Evolutionary conservation across 2,888 invertebrate species (phyloP).

Genomic region (Nymphalis urticae): DNA sequence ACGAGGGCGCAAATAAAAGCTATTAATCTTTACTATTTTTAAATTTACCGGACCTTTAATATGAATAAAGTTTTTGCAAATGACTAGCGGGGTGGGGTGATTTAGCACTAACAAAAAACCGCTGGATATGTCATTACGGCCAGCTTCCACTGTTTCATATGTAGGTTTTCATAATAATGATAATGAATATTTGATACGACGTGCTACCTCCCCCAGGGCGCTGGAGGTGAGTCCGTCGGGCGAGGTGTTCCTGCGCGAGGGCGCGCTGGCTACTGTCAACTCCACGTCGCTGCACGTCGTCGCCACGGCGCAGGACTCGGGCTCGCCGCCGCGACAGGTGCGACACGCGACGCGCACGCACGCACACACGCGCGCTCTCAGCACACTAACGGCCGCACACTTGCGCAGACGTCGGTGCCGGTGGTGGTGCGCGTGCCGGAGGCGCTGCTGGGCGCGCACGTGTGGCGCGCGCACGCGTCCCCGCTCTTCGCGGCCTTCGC

Average conservation of each 20-base stretch:
- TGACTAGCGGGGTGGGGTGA: too few relatives aligned
- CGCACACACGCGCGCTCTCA: background rate
- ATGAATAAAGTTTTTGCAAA: too few relatives aligned
- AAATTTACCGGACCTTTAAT: too few relatives aligned
- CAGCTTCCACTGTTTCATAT: too few relatives aligned
- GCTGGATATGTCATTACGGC: too few relatives aligned
- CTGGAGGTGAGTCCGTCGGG: slow-evolving; percentile 85
- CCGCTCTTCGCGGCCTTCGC: slow-evolving; percentile 84
- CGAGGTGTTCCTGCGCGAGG: slow-evolving; percentile 83
- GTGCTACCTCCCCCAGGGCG: slow-evolving; percentile 61
- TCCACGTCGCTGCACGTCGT: slow-evolving; percentile 86
- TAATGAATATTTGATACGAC: too few relatives aligned
- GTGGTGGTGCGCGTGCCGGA: slow-evolving; percentile 83
- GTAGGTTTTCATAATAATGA: too few relatives aligned
- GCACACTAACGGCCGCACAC: background rate
- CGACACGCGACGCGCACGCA: too few relatives aligned
- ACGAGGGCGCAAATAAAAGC: too few relatives aligned
- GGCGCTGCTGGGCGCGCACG: slow-evolving; percentile 68
- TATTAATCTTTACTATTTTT: too few relatives aligned
- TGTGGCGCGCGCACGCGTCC: slow-evolving; percentile 59
- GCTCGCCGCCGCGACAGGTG: slow-evolving; percentile 89
- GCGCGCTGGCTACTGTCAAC: slow-evolving; percentile 68
- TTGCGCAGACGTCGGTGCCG: slow-evolving; percentile 82
- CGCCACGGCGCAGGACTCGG: slow-evolving; percentile 92
- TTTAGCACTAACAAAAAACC: too few relatives aligned